phyloP scores from a whole-genome alignment of 2,888 invertebrate genomes.

The Pyrgus malvae region DNA sequence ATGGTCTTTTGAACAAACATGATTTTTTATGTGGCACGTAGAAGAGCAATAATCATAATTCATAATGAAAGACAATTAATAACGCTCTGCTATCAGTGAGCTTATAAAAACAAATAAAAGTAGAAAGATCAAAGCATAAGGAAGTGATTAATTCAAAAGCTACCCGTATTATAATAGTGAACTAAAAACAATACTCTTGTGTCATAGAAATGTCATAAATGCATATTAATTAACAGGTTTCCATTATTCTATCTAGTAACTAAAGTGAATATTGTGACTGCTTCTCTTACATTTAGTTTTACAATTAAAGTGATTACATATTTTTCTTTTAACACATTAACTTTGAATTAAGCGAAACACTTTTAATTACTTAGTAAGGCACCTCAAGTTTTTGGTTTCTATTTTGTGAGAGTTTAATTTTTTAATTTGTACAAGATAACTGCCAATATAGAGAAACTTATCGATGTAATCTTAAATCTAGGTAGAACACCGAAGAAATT shows the following conservation, averaged over 20 bases:
- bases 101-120: too few relatives aligned
- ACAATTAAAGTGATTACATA: slow-evolving; percentile 25
- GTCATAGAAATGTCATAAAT: slow-evolving; percentile 37
- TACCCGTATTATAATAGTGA: slow-evolving; percentile 22
- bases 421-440: slow-evolving; percentile 24
- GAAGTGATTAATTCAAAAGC: too few relatives aligned
- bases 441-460: slow-evolving; percentile 29
- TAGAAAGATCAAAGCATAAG: too few relatives aligned
- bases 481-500: slow-evolving; percentile 56
- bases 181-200: slow-evolving; percentile 26
- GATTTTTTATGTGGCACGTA: too few relatives aligned
- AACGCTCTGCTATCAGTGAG: too few relatives aligned
- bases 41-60: too few relatives aligned
- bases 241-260: slow-evolving; percentile 40
- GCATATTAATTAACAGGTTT: slow-evolving; percentile 35
- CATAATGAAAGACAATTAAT: too few relatives aligned
- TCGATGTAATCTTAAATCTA: slow-evolving; percentile 36
- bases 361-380: slow-evolving; percentile 57
- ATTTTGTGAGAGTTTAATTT: slow-evolving; percentile 37
- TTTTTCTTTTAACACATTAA: slow-evolving; percentile 21
- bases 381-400: slow-evolving; percentile 70
- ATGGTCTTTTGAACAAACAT: too few relatives aligned
- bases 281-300: slow-evolving; percentile 47
- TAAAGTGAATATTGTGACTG: slow-evolving; percentile 56
- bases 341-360: slow-evolving; percentile 26